These are phyloP conservation scores for Otolemur crassicaudatus DNA, from an alignment of 2,797 vertebrate genomes.

Conservation along the genomic window DNA sequence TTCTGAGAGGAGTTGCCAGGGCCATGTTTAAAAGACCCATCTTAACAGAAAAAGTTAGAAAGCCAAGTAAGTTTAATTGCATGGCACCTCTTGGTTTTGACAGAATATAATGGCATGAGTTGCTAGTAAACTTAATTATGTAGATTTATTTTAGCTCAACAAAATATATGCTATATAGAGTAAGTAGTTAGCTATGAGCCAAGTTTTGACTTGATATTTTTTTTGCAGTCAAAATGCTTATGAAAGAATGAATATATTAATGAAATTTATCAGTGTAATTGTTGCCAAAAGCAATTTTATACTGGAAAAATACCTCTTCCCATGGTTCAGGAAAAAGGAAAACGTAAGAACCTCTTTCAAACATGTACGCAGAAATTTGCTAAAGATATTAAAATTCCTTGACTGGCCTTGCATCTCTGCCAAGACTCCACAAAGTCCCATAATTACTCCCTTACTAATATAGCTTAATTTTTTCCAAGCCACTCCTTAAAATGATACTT, in stretches of 20 bases:
- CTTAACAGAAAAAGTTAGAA: conserved; percentile 75
- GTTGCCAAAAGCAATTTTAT: conserved; percentile 57
- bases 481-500: background rate
- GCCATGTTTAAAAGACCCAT: conserved; percentile 76
- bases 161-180: conserved; percentile 82
- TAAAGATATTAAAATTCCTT: conserved; percentile 5
- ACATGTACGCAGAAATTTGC: background rate
- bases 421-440: conserved; percentile 24
- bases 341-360: background rate
- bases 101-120: conserved; percentile 80
- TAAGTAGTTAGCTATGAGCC: conserved; percentile 73
- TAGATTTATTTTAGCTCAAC: conserved; percentile 83
- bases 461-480: conserved; percentile 3
- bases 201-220: conserved; percentile 75
- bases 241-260: conserved; percentile 77
- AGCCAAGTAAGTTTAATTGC: conserved; percentile 76
- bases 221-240: conserved; percentile 74
- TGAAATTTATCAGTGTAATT: conserved; percentile 74
- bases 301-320: conserved; percentile 47
- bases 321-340: conserved; percentile 11
- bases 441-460: background rate
- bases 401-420: background rate
- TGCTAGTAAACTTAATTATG: conserved; percentile 85
- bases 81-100: conserved; percentile 82
- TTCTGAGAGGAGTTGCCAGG: conserved; percentile 68